Conservation (phyloP, 2,113 vertebrate genomes). For the Formicarius rufipectus region DNA sequence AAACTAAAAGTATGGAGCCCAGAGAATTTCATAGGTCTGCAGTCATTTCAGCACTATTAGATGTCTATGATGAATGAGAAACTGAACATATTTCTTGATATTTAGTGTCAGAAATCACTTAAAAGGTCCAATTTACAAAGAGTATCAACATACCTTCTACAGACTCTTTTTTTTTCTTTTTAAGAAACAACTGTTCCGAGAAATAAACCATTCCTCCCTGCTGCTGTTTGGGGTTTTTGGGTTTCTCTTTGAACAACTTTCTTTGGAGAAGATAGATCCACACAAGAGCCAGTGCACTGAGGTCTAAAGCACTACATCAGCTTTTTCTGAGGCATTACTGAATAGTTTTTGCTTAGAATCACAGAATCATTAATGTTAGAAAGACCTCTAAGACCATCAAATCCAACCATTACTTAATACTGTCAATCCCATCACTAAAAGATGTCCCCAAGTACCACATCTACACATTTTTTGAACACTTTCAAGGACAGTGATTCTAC, state of each 20-base stretch:
- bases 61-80: neutral
- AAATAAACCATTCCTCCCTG: neutral
- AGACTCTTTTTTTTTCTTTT: neutral
- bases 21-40: neutral
- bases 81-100: neutral
- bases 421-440: neutral
- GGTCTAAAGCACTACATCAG: neutral
- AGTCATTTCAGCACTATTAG: neutral
- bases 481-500: neutral
- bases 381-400: neutral
- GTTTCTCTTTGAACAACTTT: neutral
- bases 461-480: neutral
- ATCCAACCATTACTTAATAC: neutral
- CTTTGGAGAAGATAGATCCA: neutral
- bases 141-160: neutral
- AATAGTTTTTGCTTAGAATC: neutral
- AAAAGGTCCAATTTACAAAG: neutral
- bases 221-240: too few relatives aligned
- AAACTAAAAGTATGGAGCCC: neutral
- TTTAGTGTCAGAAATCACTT: neutral
- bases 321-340: neutral
- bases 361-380: neutral
- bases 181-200: neutral
- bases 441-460: neutral
- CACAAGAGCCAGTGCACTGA: neutral